Conservation (phyloP, 2,888 invertebrate genomes). For the Caprella mutica region DNA sequence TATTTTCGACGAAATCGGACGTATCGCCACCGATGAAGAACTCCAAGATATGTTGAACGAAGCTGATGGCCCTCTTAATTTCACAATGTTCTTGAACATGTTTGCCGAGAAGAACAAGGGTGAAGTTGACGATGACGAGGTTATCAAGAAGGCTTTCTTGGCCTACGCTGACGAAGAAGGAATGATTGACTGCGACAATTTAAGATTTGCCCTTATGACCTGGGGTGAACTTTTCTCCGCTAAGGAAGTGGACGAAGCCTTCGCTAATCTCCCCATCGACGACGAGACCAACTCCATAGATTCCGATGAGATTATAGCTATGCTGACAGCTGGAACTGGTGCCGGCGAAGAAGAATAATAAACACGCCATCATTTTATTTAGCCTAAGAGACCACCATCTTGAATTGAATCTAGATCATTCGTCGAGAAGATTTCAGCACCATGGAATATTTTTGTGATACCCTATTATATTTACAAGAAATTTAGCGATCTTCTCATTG, state of each 20-base stretch:
- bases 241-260: conserved; percentile 81
- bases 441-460: too few relatives aligned
- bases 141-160: conserved; percentile 82
- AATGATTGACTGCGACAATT: conserved; percentile 58
- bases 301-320: not conserved
- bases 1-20: conserved; percentile 84
- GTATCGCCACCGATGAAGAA: conserved; percentile 78
- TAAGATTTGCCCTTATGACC: conserved; percentile 81
- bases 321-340: conserved; percentile 10
- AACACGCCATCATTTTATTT: too few relatives aligned
- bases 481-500: too few relatives aligned
- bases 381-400: too few relatives aligned
- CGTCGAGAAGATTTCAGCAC: too few relatives aligned
- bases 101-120: conserved; percentile 87
- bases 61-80: conserved; percentile 84
- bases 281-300: conserved; percentile 56
- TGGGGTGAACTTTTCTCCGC: conserved; percentile 85
- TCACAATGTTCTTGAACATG: conserved; percentile 82
- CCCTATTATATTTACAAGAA: too few relatives aligned
- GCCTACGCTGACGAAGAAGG: conserved; percentile 73
- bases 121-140: conserved; percentile 80
- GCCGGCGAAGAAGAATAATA: conserved; percentile 12
- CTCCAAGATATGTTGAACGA: conserved; percentile 78
- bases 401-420: too few relatives aligned
- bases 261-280: conserved; percentile 84